Evolutionary conservation across 2,888 invertebrate genomes (phyloP), one percentile per base, ranked within the genome.

Genomic region (Isoperla grammatica): DNA sequence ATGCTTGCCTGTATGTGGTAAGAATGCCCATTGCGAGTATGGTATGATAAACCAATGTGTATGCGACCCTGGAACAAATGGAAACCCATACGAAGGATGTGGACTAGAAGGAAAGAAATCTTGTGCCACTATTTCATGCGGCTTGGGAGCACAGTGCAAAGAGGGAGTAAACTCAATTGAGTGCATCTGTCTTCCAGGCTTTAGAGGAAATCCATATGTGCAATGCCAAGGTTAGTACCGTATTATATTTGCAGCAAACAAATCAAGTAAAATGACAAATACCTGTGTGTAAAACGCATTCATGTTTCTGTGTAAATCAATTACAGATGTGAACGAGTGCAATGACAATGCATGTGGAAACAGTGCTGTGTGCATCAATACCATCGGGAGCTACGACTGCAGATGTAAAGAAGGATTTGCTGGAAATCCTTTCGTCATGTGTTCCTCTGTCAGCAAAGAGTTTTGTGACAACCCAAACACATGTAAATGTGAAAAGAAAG

Each of bases 281-380:
- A n/a, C 5, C 5, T 8, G 42, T 42, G 8, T 8, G n/a, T 42
- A 13, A 42, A 45, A 42, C 5, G 42, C 11, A 13, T 15, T 45
- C 13, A 45, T 17, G 19, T 17, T 9, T 5, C 42, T 42, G 3
- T 42, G n/a, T n/a, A n/a, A 35, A 56, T 50, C 22, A 22, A 12
- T 61, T 65, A 23, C 64, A 75, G 78, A 93, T 71, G 82, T 91
- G 56, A 86, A 93, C 70, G 92, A 93, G 75, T 93, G 92, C 70
- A 79, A 78, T 62, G 83, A 83, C 64, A 86, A 85, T 68, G 89
- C 89, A 0, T 91, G 91, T 69, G 92, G 89, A 6, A 81, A 83
- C 68, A 89, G 91, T 72, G 93, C 95, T 1, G 86, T 87, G 45
- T 96, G 96, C 71, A 87, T 94, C 65, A 95, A 96, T 72, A 89